Base-by-base conservation (phyloP, 2,113 vertebrate species). In the Oxyura jamaicensis region DNA sequence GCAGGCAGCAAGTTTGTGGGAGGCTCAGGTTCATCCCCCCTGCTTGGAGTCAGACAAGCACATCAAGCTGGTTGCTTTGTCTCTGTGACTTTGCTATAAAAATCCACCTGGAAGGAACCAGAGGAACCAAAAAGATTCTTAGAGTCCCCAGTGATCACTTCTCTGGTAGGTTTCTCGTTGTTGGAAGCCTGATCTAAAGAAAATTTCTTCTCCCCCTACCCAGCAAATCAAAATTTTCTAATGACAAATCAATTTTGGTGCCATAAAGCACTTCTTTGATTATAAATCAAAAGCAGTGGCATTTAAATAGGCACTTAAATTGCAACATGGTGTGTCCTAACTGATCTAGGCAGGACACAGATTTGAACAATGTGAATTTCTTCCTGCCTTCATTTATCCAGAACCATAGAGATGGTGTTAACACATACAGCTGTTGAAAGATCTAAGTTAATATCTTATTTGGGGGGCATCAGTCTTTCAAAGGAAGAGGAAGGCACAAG, bases 151-250 rank as follows among this genome's bases (percentile, higher is more conserved):
- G 12, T 14, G 6, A 9, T 56, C 22, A 10, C 6, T 79, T 87
- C 19, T 10, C 2, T 52, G 31, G 3, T 29, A 42, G 10, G 3
- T 46, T 55, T 6, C 8, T 86, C 36, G 36, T 78, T 78, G 14
- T 11, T 48, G 15, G n/a, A 84, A 84, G 33, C 16, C n/a, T 67
- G 9, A 39, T 63, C 31, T 63, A 71, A 84, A 55, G 22, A 5
- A 59, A 78, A 17, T 5, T 5, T 58, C 3, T 2, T 48, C 35
- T 74, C 69, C 19, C 9, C 8, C 7, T 42, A 8, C 0, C 0
- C 52, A 84, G 10, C 6, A 44, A 74, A 71, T 67, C 7, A 9
- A 0, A 35, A 29, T 52, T 74, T 91, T 68, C 31, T 67, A 46
- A 29, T 21, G 11, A 58, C 41, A 5, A 31, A 77, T 78, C 52